Evolutionary conservation across 2,113 vertebrate species (phyloP).

Genomic region (Trogon melanurus): DNA sequence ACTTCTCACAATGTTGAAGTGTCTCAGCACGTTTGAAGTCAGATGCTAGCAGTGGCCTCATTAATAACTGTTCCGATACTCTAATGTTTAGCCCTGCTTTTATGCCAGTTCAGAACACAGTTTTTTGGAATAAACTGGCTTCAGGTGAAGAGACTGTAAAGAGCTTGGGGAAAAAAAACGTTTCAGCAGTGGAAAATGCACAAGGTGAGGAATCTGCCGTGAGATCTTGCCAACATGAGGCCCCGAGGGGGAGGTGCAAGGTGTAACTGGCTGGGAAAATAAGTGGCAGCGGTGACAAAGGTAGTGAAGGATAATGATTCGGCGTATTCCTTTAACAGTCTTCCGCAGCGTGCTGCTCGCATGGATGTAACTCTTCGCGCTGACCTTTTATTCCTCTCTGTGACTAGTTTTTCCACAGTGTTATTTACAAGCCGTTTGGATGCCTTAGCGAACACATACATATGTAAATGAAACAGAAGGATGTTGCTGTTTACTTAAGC

Average conservation of each 20-base stretch:
- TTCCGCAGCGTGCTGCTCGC: background rate
- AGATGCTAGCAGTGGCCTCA: background rate
- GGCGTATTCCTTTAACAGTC: background rate
- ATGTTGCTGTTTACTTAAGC: background rate
- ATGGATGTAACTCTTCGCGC: background rate
- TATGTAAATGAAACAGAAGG: background rate
- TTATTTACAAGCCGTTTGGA: background rate
- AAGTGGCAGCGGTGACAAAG: background rate
- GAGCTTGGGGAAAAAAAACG: background rate
- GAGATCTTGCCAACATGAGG: background rate
- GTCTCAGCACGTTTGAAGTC: background rate
- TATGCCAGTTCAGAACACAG: background rate
- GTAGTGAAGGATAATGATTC: background rate
- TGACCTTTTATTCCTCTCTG: background rate
- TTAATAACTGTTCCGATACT: background rate
- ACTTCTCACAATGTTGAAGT: background rate
- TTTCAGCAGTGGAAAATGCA: background rate
- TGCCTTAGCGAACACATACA: background rate
- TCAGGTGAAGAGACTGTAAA: background rate
- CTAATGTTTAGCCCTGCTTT: background rate
- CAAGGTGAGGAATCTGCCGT: background rate
- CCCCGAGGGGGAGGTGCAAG: background rate
- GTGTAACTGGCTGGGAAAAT: background rate
- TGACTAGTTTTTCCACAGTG: background rate
- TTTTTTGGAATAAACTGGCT: background rate